phyloP scores from a whole-genome alignment of 2,888 invertebrate genomes.

The Lottia scabra region DNA sequence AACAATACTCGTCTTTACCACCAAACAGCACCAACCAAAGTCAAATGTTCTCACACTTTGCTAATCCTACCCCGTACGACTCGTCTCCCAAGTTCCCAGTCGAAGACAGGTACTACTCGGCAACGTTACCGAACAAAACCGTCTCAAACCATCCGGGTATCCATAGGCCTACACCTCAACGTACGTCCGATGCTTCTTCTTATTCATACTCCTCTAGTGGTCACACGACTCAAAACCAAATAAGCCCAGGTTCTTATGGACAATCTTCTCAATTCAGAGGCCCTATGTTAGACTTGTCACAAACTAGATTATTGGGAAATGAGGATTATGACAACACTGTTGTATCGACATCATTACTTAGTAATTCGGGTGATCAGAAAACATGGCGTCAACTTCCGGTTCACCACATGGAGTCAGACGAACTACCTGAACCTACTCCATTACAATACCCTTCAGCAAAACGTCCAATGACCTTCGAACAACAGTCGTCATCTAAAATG shows the following conservation, averaged over 20 bases:
- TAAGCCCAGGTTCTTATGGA: conserved; percentile 23
- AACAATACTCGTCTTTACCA: conserved; percentile 18
- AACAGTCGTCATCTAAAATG: conserved; percentile 58
- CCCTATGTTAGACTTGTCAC: conserved; percentile 4
- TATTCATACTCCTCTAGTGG: conserved; percentile 7
- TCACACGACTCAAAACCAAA: conserved; percentile 14
- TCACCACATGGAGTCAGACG: conserved; percentile 15
- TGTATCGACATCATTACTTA: conserved; percentile 45
- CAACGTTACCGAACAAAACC: not conserved
- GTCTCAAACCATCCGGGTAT: not conserved
- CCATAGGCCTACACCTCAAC: no score
- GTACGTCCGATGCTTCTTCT: not conserved
- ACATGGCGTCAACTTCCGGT: not conserved
- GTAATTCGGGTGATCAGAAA: conserved; percentile 2
- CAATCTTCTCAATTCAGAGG: conserved; percentile 13
- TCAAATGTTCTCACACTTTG: conserved; percentile 9
- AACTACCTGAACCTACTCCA: conserved; percentile 46
- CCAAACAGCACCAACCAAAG: not conserved
- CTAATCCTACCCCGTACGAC: conserved; percentile 7
- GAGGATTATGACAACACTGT: conserved; percentile 57
- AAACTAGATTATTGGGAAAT: conserved; percentile 27
- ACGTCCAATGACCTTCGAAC: conserved; percentile 61
- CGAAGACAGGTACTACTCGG: conserved; percentile 11
- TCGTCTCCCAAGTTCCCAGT: conserved; percentile 13
- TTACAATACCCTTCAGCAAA: conserved; percentile 54